Percentiles rank a stretch among this genome's conserved stretches.
Conservation (phyloP, 2,113 vertebrate species). For the Semicossyphus pulcher region DNA sequence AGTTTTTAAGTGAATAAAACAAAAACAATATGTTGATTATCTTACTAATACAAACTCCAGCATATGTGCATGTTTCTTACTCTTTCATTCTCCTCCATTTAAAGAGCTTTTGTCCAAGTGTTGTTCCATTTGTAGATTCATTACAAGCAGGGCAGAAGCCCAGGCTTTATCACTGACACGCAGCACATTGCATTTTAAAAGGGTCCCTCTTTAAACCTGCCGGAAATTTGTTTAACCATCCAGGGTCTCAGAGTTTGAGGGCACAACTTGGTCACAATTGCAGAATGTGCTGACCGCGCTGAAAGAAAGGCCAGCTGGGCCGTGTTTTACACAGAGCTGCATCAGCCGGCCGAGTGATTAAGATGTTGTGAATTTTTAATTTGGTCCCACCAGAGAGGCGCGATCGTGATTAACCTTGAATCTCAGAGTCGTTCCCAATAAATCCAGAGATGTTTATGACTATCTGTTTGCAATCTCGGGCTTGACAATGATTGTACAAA, state of each 20-base stretch:
- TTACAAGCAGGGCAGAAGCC: conserved; percentile 9
- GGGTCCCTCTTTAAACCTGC: conserved; percentile 22
- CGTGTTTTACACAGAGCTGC: conserved; percentile 39
- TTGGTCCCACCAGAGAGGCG: conserved; percentile 59
- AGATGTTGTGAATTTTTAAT: conserved; percentile 68
- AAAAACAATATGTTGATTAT: neutral
- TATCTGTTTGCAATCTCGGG: conserved; percentile 60
- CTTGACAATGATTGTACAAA: conserved; percentile 42
- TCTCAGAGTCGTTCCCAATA: conserved; percentile 36
- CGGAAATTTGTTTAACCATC: conserved; percentile 38
- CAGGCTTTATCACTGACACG: conserved; percentile 14
- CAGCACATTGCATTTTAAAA: conserved; percentile 35
- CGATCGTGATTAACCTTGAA: conserved; percentile 73
- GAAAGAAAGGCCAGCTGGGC: conserved; percentile 46
- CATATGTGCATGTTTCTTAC: conserved; percentile 9
- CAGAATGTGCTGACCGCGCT: conserved; percentile 55
- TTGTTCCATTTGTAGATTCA: conserved; percentile 10
- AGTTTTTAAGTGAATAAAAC: neutral
- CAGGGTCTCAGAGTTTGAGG: conserved; percentile 39
- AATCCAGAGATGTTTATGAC: conserved; percentile 56
- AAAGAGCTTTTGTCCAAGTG: neutral
- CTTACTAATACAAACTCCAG: neutral
- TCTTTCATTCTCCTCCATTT: conserved; percentile 12
- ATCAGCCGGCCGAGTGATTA: conserved; percentile 52
- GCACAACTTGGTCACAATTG: conserved; percentile 40